Percentiles rank a stretch among this genome's conserved stretches.
These are phyloP conservation scores for Metellina segmentata DNA, from an alignment of 2,888 invertebrate species.

Conservation along the genomic window DNA sequence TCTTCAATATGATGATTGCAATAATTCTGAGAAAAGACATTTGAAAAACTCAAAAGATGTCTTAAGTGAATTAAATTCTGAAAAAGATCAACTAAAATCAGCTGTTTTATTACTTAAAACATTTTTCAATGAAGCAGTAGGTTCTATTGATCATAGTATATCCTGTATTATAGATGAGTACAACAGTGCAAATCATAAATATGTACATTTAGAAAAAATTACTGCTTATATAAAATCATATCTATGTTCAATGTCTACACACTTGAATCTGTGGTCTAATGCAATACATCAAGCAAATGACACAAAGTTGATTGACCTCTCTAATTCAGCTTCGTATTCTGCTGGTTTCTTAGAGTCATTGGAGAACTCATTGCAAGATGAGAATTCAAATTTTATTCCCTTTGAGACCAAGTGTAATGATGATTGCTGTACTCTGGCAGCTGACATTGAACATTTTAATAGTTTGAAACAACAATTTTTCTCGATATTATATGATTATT, in stretches of 20 bases:
- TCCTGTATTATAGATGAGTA: background rate
- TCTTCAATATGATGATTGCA: background rate
- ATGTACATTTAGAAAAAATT: slow-evolving; percentile 25
- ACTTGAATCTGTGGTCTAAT: slow-evolving; percentile 35
- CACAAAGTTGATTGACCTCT: background rate
- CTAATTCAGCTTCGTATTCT: background rate
- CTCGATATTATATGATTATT: slow-evolving; percentile 8
- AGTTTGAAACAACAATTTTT: slow-evolving; percentile 28
- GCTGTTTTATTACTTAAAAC: slow-evolving; percentile 6
- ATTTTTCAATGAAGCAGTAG: slow-evolving; percentile 1
- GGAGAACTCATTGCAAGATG: background rate
- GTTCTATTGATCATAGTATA: background rate
- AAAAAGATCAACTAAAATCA: slow-evolving; percentile 8
- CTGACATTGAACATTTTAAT: slow-evolving; percentile 12
- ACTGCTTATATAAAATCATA: background rate
- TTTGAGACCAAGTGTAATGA: slow-evolving; percentile 19
- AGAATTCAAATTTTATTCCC: background rate
- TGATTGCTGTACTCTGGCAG: slow-evolving; percentile 18
- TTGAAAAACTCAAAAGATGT: background rate
- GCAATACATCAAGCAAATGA: background rate
- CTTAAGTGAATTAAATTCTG: slow-evolving; percentile 14
- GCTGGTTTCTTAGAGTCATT: background rate
- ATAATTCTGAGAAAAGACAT: background rate
- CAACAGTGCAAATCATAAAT: background rate
- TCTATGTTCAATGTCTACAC: background rate